Evolutionary conservation across 2,888 invertebrate genomes (phyloP).

Genomic region (Eupsilia transversa): DNA sequence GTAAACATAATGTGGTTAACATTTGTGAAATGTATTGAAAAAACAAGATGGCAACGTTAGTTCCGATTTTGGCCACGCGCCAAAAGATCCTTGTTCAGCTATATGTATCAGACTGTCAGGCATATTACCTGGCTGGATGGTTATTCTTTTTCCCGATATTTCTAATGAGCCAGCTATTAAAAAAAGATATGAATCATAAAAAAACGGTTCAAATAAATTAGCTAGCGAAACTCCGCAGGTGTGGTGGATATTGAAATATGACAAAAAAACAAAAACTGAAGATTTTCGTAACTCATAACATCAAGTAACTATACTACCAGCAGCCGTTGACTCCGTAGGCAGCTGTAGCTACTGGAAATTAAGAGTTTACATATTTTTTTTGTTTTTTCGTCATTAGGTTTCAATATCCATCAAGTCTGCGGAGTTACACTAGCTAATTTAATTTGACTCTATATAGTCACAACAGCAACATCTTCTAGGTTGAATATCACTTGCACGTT

Average conservation of each 20-base stretch:
- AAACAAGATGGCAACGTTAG: background rate
- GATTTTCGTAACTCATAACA: background rate
- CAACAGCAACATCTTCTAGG: background rate
- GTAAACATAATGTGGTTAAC: background rate
- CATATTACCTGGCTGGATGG: conserved; percentile 44
- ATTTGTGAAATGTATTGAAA: background rate
- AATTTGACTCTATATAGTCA: background rate
- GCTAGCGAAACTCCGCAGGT: background rate
- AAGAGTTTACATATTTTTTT: background rate
- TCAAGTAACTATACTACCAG: background rate
- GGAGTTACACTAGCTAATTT: background rate
- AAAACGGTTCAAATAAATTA: background rate
- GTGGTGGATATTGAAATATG: background rate
- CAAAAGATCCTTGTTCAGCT: background rate
- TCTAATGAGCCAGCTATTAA: conserved; percentile 45
- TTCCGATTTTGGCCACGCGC: background rate
- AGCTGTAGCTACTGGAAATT: background rate
- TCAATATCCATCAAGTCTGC: background rate
- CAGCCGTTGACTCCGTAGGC: background rate
- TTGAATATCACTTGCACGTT: background rate
- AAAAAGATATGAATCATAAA: conserved; percentile 21
- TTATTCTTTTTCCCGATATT: conserved; percentile 41
- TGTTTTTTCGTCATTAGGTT: background rate
- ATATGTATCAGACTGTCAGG: background rate
- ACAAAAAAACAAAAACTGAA: background rate